Conservation (phyloP, 2,888 invertebrate genomes). For the Quadroppia sp. region DNA sequence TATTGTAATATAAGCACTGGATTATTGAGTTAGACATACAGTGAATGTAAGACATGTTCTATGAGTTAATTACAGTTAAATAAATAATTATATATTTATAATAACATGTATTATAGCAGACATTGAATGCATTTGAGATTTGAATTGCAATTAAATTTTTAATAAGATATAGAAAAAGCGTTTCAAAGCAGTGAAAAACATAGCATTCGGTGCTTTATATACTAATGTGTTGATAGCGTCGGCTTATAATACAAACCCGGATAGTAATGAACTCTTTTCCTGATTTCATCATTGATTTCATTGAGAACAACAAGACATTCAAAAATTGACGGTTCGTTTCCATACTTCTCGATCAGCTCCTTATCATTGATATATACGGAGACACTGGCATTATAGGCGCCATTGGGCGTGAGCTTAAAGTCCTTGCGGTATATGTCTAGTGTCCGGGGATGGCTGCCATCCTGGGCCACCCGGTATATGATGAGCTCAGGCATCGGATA, state of each 20-base stretch:
- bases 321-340: slow-evolving; percentile 41
- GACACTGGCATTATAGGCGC: slow-evolving; percentile 37
- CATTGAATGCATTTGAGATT: slow-evolving; percentile 6
- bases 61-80: no score
- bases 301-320: slow-evolving; percentile 44
- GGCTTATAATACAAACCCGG: slow-evolving; percentile 41
- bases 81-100: no score
- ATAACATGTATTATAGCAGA: background rate
- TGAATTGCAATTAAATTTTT: slow-evolving; percentile 26
- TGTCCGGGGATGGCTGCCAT: slow-evolving; percentile 31
- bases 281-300: slow-evolving; percentile 44
- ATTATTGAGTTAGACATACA: no score
- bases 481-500: slow-evolving; percentile 48
- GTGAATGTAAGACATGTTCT: no score
- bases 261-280: slow-evolving; percentile 43
- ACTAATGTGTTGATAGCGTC: no score
- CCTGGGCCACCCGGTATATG: slow-evolving; percentile 46
- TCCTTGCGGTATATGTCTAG: slow-evolving; percentile 13
- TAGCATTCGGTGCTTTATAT: no score
- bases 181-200: background rate
- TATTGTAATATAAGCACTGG: no score
- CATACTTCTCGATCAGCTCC: slow-evolving; percentile 33
- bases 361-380: slow-evolving; percentile 34
- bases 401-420: background rate
- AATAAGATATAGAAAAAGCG: no score